Base-by-base conservation (phyloP, 2,888 invertebrate genomes). In the Caradrina kadenii region DNA sequence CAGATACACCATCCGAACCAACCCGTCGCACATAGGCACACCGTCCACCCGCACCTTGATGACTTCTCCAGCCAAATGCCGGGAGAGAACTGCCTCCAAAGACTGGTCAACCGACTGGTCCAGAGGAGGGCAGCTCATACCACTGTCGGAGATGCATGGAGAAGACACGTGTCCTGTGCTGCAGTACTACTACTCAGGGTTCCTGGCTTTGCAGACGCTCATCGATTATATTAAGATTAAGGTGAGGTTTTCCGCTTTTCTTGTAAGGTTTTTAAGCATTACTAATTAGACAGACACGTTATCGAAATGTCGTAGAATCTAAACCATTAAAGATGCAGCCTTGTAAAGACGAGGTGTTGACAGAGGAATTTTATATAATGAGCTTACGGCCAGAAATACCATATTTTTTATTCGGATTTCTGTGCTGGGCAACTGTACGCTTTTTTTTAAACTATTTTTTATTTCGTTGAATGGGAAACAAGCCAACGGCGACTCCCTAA, bases 111-210 rank as follows among this genome's bases (percentile, higher is more conserved):
- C 96, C 1, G 96, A 97, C 77, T 96, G 97, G 90, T 95, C 97
- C 17, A 82, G 93, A 11, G 93, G 94, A 0, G 95, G 95, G 0
- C 94, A 94, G 76, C 89, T 95, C 21, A 93, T 95, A 19, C 94
- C 94, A 0, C 84, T 96, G 0, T 93, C 95, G 0, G 97, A 97
- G 60, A 96, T 97, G 88, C 97, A 97, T 85, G 95, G 96, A 0
- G 97, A 97, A n/a, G 97, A 97, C 74, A 96, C 96, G 10, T 98
- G 98, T 87, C 98, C 98, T 0, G 97, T 97, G 6, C 97, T 97
- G 83, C 97, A 97, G 92, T 98, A 98, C 87, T 97, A 97, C 88
- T 97, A 97, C 88, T 97, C 97, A 0, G 97, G 97, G n/a, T 98
- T 98, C 88, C 90, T 97, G 75, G 97, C 97, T 4, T 90, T 98